Base-by-base conservation (phyloP, 2,113 vertebrate species). In the Natator depressus region DNA sequence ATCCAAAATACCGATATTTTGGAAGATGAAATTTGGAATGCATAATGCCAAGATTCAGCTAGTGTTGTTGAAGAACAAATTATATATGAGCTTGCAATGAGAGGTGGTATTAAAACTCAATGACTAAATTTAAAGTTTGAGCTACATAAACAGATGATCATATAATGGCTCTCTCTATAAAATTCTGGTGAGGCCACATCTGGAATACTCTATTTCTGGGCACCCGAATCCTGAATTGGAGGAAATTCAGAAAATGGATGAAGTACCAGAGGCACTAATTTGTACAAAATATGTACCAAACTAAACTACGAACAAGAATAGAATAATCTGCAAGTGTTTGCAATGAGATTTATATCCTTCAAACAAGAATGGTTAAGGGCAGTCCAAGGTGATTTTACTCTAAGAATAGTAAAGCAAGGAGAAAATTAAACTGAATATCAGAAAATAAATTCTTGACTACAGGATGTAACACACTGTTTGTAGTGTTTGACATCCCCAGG, bases 401-500 rank as follows among this genome's bases (percentile, higher is more conserved):
- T 49, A 35, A 72, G 51, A 0, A 42, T 38, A 38, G 78, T 25
- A 46, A 31, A 72, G 14, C 12, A 22, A 49, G 3, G 9, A 2
- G 80, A 17, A 46, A 50, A 1, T 35, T 16, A 82, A 62, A 9
- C 11, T 88, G 94, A 89, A 84, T 2, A n/a, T 27, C 3, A 89
- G 31, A 86, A 95, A 92, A 76, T 9, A n/a, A 8, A 51, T 20
- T 0, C 86, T 92, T 93, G 89, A 0, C n/a, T 49, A 51, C 31
- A 20, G 82, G 59, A 90, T 6, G 1, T 0, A 38, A 0, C 13
- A n/a, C 3, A 10, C n/a, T 47, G 3, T 72, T 13, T 59, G 29
- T 62, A 62, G 12, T 31, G 27, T 62, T 62, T 62, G 29, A 62
- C 59, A 62, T 62, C 29, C 12, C 59, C 59, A 35, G 59, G 12